Base-by-base conservation (phyloP, 2,113 vertebrate species). In the Anseranas semipalmata region DNA sequence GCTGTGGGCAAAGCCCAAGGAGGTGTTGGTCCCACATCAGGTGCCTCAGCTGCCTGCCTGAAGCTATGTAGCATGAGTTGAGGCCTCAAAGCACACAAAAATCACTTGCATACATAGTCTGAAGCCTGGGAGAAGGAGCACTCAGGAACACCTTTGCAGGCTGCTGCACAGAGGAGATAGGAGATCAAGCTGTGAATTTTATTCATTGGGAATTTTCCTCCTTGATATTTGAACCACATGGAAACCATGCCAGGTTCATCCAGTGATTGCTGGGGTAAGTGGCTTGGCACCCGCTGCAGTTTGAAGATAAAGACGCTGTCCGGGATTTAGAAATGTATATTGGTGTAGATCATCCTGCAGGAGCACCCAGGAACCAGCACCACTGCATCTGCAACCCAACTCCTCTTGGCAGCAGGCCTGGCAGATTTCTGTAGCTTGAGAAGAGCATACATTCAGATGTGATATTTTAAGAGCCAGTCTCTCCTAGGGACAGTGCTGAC, bases 401-500 rank as follows among this genome's bases (percentile, higher is more conserved):
- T 81, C 92, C 59, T 71, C 46, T 89, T 96, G 95, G 96, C 96
- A 85, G 78, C 1, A 4, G 24, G 71, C 92, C 85, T 94, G 50
- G 48, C 59, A 78, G 82, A 93, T 96, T 96, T 97, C 89, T 97
- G 94, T 95, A 93, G 74, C 35, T 83, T 4, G 10, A 96, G 90
- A 95, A 93, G 85, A 92, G 37, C 86, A n/a, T 93, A 28, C 85
- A 88, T 93, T 94, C 73, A 85, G 79, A 94, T 71, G 52, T 27
- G 80, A 35, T 96, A 96, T 96, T 97, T 97, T 93, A 92, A 89
- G 90, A 94, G 63, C 33, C 81, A 91, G 50, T 70, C 88, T 92
- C 89, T 95, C 65, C 84, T 86, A 88, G 89, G 90, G 87, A 73
- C 77, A 73, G 59, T 2, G 7, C 77, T 97, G 67, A 82, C 93